Percentiles rank a stretch among this genome's conserved stretches.
Evolutionary conservation across 2,888 invertebrate species (phyloP).

Genomic region (Melolontha melolontha): DNA sequence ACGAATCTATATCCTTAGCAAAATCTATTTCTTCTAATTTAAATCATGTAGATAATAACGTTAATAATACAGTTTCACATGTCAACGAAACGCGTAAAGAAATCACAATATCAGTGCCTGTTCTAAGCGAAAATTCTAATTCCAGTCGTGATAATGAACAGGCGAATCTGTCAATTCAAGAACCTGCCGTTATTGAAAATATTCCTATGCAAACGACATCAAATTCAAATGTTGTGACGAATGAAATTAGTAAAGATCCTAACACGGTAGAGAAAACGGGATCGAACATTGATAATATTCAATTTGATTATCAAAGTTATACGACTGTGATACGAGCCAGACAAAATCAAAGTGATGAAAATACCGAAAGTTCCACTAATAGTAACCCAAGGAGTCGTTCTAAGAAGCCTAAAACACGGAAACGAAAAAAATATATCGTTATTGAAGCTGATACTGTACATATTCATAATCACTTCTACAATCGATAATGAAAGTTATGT

Average conservation of each 20-base stretch:
- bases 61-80: not conserved
- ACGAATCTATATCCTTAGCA: not conserved
- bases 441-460: constrained; percentile 45
- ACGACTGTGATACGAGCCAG: not conserved
- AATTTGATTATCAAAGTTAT: not conserved
- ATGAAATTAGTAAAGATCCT: no score
- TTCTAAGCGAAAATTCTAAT: not conserved
- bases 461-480: constrained; percentile 48
- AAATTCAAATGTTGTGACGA: no score
- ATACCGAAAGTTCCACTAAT: not conserved
- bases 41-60: not conserved
- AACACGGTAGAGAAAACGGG: not conserved
- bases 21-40: not conserved
- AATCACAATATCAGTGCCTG: not conserved
- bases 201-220: no score
- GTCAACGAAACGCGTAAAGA: not conserved
- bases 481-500: constrained; percentile 17
- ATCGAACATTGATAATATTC: not conserved
- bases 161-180: not conserved
- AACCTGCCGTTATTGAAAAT: no score
- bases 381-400: not conserved
- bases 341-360: not conserved
- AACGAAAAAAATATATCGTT: constrained; percentile 40
- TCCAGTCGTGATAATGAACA: not conserved
- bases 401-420: not conserved